Evolutionary conservation across 2,113 vertebrate species (phyloP), one percentile per base, ranked within the genome.

Genomic region (Corapipo altera): DNA sequence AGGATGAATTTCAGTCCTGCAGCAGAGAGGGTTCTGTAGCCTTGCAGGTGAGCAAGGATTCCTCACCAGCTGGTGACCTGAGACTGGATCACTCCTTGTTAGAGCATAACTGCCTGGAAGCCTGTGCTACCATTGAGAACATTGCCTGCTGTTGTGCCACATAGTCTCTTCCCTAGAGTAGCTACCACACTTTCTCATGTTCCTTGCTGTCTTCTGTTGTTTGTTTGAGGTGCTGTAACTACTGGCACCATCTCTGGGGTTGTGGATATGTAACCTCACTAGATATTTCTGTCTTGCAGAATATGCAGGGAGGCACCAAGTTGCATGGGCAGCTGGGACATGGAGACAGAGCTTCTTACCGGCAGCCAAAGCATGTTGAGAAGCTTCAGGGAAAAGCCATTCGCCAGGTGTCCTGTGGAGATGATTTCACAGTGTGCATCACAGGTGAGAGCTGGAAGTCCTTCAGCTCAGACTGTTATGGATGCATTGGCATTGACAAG

Each of bases 311-410:
- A 4, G 99, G 99, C 54, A 98, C 98, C 19, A 99, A 99, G 95
- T 98, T 99, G 97, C 99, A 99, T 0, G 99, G 99, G 46, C 99
- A 99, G 97, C 97, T 99, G 85, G 99, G 99, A 28, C 99, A 99
- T 4, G 99, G 99, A 51, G 99, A 99, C 97, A 99, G 98, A 97
- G 98, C 99, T 61, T 99, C 99, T 5, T 99, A 99, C 94, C 97
- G 99, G 26, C 99, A 99, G 95, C 99, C 99, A 16, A 99, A 99
- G 95, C 98, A 98, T 3, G 99, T 99, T 92, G 99, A 99, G 87
- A 98, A 98, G 96, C 98, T 99, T 46, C 99, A 99, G 91, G 99
- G 99, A 62, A 99, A 99, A 96, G 98, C 99, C 43, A 98, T 99
- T 90, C 98, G 97, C 35, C 99, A 99, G 95, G 99, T 99, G 95